These are phyloP conservation scores for Aphyosemion australe DNA, from an alignment of 2,113 vertebrate genomes.

Conservation along the genomic window DNA sequence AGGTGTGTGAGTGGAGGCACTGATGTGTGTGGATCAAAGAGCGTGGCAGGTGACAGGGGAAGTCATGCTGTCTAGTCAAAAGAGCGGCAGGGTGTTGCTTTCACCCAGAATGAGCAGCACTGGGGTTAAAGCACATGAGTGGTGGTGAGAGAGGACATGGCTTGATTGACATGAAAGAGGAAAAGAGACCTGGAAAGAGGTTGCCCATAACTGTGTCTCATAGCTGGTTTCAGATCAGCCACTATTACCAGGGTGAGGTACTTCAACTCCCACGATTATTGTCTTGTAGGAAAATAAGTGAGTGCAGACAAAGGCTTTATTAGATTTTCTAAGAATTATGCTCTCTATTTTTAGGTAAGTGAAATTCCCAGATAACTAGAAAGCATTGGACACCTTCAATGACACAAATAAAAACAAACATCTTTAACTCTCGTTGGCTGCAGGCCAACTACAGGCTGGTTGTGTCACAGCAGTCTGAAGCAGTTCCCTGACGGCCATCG, in stretches of 20 bases:
- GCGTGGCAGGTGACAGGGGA: conserved; percentile 57
- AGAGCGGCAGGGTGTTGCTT: conserved; percentile 29
- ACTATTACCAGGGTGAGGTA: too few relatives aligned
- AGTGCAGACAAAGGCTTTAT: too few relatives aligned
- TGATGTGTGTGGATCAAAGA: conserved; percentile 54
- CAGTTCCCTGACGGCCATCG: conserved; percentile 16
- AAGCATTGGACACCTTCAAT: background rate
- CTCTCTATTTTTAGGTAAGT: too few relatives aligned
- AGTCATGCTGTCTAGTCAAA: conserved; percentile 38
- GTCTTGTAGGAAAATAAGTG: too few relatives aligned
- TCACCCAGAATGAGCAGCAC: conserved; percentile 31
- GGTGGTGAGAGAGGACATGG: background rate
- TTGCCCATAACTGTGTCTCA: too few relatives aligned
- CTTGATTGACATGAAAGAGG: background rate
- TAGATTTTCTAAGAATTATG: too few relatives aligned
- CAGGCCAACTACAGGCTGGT: conserved; percentile 23
- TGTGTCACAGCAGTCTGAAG: conserved; percentile 21
- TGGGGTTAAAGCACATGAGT: conserved; percentile 24
- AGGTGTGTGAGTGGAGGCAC: conserved; percentile 48
- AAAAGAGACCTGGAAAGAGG: background rate
- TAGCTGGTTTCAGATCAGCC: background rate
- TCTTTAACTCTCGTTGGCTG: conserved; percentile 35
- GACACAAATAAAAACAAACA: conserved; percentile 10
- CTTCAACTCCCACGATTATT: too few relatives aligned
- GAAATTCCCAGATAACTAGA: background rate